These are phyloP conservation scores for Tetramorium parvispinum DNA, from an alignment of 1,140 invertebrate genomes.

Conservation along the genomic window DNA sequence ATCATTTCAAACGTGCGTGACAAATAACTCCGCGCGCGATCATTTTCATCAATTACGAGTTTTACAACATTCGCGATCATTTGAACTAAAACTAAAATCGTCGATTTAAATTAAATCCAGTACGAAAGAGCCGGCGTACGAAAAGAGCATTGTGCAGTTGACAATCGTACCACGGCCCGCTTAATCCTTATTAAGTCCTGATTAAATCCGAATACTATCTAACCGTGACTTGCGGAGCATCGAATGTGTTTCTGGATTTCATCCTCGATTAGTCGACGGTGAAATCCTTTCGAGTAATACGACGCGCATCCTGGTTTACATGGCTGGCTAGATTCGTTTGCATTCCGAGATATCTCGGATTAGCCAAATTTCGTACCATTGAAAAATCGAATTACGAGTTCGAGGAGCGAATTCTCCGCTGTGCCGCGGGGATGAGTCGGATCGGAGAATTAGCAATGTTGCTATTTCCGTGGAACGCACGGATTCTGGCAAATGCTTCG, in stretches of 20 bases:
- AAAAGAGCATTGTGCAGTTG: conserved; percentile 58
- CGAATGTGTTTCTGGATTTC: conserved; percentile 50
- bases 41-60: conserved; percentile 12
- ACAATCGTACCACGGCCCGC: neutral
- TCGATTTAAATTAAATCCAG: conserved; percentile 58
- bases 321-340: conserved; percentile 48
- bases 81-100: conserved; percentile 63
- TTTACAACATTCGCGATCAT: neutral
- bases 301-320: conserved; percentile 44
- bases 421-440: conserved; percentile 33
- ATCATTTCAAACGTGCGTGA: conserved; percentile 24
- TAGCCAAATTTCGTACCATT: conserved; percentile 59
- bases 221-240: conserved; percentile 1
- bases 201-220: conserved; percentile 56
- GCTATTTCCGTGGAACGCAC: conserved; percentile 50
- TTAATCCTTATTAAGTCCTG: conserved; percentile 68
- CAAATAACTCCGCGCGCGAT: neutral
- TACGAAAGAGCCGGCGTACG: neutral
- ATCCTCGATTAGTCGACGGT: conserved; percentile 54
- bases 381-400: conserved; percentile 61
- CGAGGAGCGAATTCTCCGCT: conserved; percentile 48
- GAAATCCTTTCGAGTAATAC: conserved; percentile 29
- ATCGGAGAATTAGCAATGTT: conserved; percentile 57
- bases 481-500: conserved; percentile 49
- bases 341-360: conserved; percentile 63